Evolutionary conservation across 1,140 invertebrate genomes (phyloP), one percentile per base, ranked within the genome.

Genomic region (Parapsyche elsis): DNA sequence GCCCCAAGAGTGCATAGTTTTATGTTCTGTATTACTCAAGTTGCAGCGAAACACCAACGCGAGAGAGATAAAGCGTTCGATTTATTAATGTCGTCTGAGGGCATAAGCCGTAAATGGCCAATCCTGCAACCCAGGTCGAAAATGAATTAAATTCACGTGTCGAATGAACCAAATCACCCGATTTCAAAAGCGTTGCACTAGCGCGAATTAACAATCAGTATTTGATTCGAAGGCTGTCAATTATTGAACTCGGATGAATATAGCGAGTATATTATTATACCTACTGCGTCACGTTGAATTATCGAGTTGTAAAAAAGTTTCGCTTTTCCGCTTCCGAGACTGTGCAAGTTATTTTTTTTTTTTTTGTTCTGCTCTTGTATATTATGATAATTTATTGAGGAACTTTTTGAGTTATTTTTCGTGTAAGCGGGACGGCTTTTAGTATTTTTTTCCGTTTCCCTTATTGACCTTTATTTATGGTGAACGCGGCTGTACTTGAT

Each of bases 401-500:
- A 67, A 67, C 64, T 67, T 67, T 67, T 67, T 67, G 64, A 67
- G 64, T 67, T 67, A 67, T 67, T 67, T 67, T 67, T 67, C 64
- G 64, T 67, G 16, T 38, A 67, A 67, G 24, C 23, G 21, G 19
- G 21, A 12, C 19, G 23, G 64, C 7, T 16, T 21, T 61, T 61
- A 19, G 57, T 61, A 61, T 61, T 67, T 67, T n/a, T 67, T 67
- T 21, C 24, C 64, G 64, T 67, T 19, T 67, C 64, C 19, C 64
- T 23, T 67, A 67, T 67, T 67, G 64, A 67, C 64, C 64, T 67
- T 67, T 67, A 67, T 67, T 67, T 67, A 67, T 23, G 64, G 49
- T 16, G 10, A 16, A 12, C 49, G 49, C 49, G 49, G 10, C 49
- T 16, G 49, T 16, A 12, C 10, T 53, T 53, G 16, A 53, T 53